Base-by-base conservation (phyloP, 1,140 invertebrate genomes). In the Uloborus diversus region DNA sequence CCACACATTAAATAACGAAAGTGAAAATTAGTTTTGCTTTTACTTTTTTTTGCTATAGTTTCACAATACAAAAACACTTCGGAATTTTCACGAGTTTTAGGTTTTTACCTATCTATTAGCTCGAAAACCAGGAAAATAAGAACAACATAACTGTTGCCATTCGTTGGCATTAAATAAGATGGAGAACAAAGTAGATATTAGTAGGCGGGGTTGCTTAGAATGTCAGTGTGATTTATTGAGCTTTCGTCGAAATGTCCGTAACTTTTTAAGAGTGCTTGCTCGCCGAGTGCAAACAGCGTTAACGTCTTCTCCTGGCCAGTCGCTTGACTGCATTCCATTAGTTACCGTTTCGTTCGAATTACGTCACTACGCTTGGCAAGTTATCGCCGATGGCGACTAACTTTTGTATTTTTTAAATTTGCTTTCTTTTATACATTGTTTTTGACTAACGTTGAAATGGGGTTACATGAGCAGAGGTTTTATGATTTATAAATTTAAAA, bases 221-320 rank as follows among this genome's bases (percentile, higher is more conserved):
- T 78, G 73, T 78, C 73, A 78, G 62, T 42, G 73, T 78, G 73
- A 78, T 78, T 78, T 78, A 78, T 78, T 51, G 61, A 37, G 47
- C 73, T 66, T 78, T 65, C 73, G 73, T 78, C 73, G 73, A 78
- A 78, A 78, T 78, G 59, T 78, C 49, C 73, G 73, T 78, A 78
- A 66, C 61, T 78, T 78, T 78, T 57, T 53, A 61, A 78, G 62
- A 65, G 73, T 57, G 28, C 73, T 66, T 64, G 32, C 25, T 33
- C 66, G 53, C n/a, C 28, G 57, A 78, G 62, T 78, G 73, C 61
- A 65, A 78, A 78, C 73, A 78, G 53, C 59, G 59, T 64, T 64
- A 75, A 75, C 71, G 71, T 75, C 57, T 75, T 75, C n/a, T 66
- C 62, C n/a, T 56, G 59, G 30, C 73, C 61, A 66, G 42, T 66